Base-by-base conservation (phyloP, 2,797 vertebrate genomes). In the Ctenochaetus hawaiiensis region DNA sequence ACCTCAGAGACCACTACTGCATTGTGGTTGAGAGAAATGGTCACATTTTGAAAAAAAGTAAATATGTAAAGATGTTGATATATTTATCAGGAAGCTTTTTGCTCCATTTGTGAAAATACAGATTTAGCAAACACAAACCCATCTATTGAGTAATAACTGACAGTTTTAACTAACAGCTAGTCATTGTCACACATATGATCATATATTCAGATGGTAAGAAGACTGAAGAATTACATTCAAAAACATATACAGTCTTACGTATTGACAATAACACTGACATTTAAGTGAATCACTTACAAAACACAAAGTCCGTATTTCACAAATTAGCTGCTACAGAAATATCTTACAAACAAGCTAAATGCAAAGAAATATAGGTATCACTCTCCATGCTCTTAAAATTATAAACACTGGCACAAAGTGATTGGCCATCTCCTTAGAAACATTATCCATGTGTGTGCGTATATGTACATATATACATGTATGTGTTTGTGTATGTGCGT, bases 201-300 rank as follows among this genome's bases (percentile, higher is more conserved):
- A 18, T 53, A 61, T 22, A 44, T 16, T 67, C 60, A 57, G 14
- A 67, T n/a, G 52, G 20, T 26, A 51, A 67, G 8, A 22, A 65
- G 26, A 58, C 23, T 58, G 34, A 71, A 44, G 1, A 54, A 34
- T 51, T 14, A 69, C 30, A 59, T 34, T 59, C 12, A 51, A 63
- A 53, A 14, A 71, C 41, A 53, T 20, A 6, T 30, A 1, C 47
- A 22, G 22, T 26, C 26, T 45, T 49, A 37, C 3, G 62, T 59
- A 58, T 54, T 57, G 39, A 64, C 41, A 57, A 58, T 1, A 14
- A 37, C 22, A 63, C 34, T 64, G 34, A 49, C 6, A 41, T 68
- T 47, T 62, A 1, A 59, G 7, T 57, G 4, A 57, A 51, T 48
- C 14, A 52, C 17, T 44, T 43, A 45, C 0, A 80, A 20, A 45